These are phyloP conservation scores for Megalops atlanticus DNA, from an alignment of 2,113 vertebrate species.

Conservation along the genomic window DNA sequence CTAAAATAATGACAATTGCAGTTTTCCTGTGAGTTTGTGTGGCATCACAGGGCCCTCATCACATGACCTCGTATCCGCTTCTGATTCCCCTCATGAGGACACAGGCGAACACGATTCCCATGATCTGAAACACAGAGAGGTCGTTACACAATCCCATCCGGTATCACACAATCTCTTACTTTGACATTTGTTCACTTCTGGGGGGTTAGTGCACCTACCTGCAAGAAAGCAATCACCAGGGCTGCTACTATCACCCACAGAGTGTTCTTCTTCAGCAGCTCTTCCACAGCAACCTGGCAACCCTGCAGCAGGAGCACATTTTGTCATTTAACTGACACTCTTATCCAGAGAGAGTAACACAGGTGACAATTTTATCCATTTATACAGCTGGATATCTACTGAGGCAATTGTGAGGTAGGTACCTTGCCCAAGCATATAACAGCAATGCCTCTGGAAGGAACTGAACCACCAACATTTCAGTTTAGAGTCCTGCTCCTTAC, in stretches of 20 bases:
- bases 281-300: slow-evolving; percentile 65
- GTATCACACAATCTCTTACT: too few relatives aligned
- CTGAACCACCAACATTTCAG: too few relatives aligned
- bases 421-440: too few relatives aligned
- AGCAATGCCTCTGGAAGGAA: too few relatives aligned
- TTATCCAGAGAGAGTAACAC: too few relatives aligned
- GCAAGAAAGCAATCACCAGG: slow-evolving; percentile 82
- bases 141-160: not conserved
- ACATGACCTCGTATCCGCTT: slow-evolving; percentile 92
- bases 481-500: too few relatives aligned
- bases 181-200: not conserved
- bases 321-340: too few relatives aligned
- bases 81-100: slow-evolving; percentile 85
- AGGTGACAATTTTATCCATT: too few relatives aligned
- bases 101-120: slow-evolving; percentile 84
- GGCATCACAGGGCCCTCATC: slow-evolving; percentile 42
- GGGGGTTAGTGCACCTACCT: slow-evolving; percentile 68
- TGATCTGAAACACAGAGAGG: slow-evolving; percentile 63
- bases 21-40: not conserved
- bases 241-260: slow-evolving; percentile 76
- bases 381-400: too few relatives aligned
- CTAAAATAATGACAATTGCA: not conserved
- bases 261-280: slow-evolving; percentile 61
- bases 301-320: slow-evolving; percentile 68
- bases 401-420: too few relatives aligned